A percentile compares a stretch with the other conserved stretches of the same genome.
Evolutionary conservation across 2,888 invertebrate species (phyloP).

Genomic region (Orthonychiurus folsomi): DNA sequence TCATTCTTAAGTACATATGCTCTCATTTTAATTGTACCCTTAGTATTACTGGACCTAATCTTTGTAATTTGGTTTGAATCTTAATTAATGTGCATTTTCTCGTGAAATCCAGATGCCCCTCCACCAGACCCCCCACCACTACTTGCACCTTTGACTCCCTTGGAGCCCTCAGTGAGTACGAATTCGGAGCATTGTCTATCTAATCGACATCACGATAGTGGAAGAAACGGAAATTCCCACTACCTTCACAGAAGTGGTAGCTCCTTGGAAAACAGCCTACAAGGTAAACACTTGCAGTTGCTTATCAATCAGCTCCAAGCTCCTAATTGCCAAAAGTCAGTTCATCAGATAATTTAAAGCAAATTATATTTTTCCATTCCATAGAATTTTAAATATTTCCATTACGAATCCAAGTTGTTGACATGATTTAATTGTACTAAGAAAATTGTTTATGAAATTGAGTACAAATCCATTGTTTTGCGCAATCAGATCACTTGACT

Average conservation of each 20-base stretch:
- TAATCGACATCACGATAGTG: conserved; percentile 27
- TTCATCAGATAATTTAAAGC: no score
- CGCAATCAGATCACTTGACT: conserved; percentile 6
- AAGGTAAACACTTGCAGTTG: conserved; percentile 4
- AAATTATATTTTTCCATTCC: no score
- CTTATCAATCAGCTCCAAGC: no score
- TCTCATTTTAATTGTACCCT: no score
- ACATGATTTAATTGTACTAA: conserved; percentile 6
- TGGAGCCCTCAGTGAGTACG: conserved; percentile 60
- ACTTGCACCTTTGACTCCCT: conserved; percentile 47
- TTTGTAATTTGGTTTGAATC: no score
- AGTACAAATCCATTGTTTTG: no score
- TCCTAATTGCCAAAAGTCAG: no score
- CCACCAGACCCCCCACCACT: conserved; percentile 42
- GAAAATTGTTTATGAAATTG: background rate
- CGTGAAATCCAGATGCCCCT: no score
- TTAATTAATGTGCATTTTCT: no score
- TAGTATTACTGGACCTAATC: no score
- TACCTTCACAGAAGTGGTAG: conserved; percentile 43
- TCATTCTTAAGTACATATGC: no score
- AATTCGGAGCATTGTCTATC: conserved; percentile 59
- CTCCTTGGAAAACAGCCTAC: conserved; percentile 30
- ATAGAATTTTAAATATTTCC: background rate
- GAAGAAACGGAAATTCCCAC: conserved; percentile 44
- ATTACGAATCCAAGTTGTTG: background rate